These are phyloP conservation scores for Pogonus chalceus DNA, from an alignment of 1,140 invertebrate genomes.

Conservation along the genomic window DNA sequence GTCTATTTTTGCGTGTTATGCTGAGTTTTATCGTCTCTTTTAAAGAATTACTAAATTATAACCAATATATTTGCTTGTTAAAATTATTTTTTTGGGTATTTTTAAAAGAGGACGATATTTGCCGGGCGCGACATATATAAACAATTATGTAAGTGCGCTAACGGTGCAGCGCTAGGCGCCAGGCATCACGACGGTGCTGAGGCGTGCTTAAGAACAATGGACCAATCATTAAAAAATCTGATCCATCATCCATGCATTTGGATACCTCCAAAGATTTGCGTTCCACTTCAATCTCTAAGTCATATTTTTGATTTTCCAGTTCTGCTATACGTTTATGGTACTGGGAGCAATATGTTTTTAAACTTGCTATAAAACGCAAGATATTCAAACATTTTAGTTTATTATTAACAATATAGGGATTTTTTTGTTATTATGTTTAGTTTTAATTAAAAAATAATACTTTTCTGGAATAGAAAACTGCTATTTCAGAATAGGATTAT, in stretches of 20 bases:
- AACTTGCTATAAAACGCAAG: constrained; percentile 59
- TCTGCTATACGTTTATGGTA: constrained; percentile 78
- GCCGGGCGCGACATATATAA: no score
- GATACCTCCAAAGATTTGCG: constrained; percentile 84
- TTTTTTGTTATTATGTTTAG: no score
- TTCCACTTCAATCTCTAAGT: constrained; percentile 89
- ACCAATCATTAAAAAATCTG: neutral
- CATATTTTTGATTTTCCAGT: constrained; percentile 92
- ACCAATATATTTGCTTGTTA: no score
- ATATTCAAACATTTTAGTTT: no score
- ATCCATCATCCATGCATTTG: constrained; percentile 13
- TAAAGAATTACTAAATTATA: no score
- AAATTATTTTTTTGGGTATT: neutral
- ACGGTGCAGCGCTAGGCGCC: neutral
- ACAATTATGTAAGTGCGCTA: neutral
- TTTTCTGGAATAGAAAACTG: no score
- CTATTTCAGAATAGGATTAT: no score
- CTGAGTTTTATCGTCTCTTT: neutral
- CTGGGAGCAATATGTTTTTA: constrained; percentile 75
- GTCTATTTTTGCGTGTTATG: neutral
- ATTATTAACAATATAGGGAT: no score
- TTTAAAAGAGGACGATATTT: no score
- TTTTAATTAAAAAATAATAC: no score
- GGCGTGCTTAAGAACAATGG: neutral
- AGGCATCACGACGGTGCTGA: neutral